These are phyloP conservation scores for Clarias pachynema DNA, from an alignment of 2,797 vertebrate species.

Conservation along the genomic window DNA sequence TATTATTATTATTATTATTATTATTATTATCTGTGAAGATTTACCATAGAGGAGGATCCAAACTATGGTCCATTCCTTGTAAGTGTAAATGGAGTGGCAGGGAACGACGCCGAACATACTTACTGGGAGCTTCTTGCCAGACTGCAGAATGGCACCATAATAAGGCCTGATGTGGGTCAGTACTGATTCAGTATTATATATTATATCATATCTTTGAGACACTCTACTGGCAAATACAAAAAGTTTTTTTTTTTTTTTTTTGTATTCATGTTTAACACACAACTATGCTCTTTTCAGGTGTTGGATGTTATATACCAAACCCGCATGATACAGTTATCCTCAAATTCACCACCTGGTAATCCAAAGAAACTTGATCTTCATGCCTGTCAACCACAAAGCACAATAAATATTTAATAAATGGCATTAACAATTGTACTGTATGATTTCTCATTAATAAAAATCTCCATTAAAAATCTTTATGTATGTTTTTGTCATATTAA, in stretches of 20 bases:
- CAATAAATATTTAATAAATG: not conserved
- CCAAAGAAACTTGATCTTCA: not conserved
- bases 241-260: not conserved
- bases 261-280: not conserved
- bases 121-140: slow-evolving; percentile 74
- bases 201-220: not conserved
- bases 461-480: not conserved
- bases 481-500: not conserved
- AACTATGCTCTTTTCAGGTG: slow-evolving; percentile 54
- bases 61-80: slow-evolving; percentile 66
- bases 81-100: slow-evolving; percentile 71
- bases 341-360: slow-evolving; percentile 61
- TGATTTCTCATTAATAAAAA: not conserved
- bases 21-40: slow-evolving; percentile 56
- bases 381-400: not conserved
- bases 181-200: slow-evolving; percentile 3
- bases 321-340: slow-evolving; percentile 67
- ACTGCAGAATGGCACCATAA: slow-evolving; percentile 56
- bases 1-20: too few species aligned
- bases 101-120: slow-evolving; percentile 50
- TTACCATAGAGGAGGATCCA: slow-evolving; percentile 63
- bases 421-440: not conserved
- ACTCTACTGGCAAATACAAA: not conserved
- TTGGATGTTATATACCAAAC: slow-evolving; percentile 66
- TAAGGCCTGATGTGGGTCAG: slow-evolving; percentile 44